These are phyloP conservation scores for Megaustenia siamemsis DNA, from an alignment of 2,888 invertebrate species.

Conservation along the genomic window DNA sequence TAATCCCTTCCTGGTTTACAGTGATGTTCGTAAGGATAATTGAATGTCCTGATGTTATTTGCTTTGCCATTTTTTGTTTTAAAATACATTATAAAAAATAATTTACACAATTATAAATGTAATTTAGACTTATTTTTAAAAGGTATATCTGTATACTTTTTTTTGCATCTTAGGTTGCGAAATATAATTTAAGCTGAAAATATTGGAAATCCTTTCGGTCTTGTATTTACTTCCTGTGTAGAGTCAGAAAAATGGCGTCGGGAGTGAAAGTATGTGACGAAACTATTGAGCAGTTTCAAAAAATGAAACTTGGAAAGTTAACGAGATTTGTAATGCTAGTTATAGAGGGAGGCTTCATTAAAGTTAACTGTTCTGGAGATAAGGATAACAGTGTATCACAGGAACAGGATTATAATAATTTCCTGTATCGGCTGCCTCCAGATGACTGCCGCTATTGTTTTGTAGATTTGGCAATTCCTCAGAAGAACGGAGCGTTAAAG, in stretches of 20 bases:
- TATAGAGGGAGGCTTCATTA: slow-evolving; percentile 43
- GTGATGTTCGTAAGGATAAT: too few species aligned
- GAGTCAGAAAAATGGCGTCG: slow-evolving; percentile 43
- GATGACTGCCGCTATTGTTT: slow-evolving; percentile 40
- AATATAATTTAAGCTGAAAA: not conserved
- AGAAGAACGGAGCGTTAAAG: slow-evolving; percentile 36
- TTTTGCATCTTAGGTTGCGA: not conserved
- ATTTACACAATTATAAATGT: not conserved
- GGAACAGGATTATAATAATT: slow-evolving; percentile 35
- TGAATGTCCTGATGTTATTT: too few species aligned
- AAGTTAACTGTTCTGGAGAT: slow-evolving; percentile 26
- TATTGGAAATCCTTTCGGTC: not conserved
- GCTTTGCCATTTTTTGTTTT: too few species aligned
- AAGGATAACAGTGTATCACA: slow-evolving; percentile 26
- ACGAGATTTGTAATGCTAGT: slow-evolving; percentile 38
- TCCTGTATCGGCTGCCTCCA: slow-evolving; percentile 22
- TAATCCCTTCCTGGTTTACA: too few species aligned
- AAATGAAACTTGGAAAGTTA: slow-evolving; percentile 36
- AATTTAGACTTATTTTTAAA: not conserved
- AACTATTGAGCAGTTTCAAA: slow-evolving; percentile 34
- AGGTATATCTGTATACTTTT: not conserved
- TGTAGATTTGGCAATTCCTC: slow-evolving; percentile 38
- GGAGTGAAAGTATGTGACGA: slow-evolving; percentile 46
- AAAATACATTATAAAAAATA: not conserved
- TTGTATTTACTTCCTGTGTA: not conserved